A percentile compares a stretch with the other conserved stretches of the same genome.
Evolutionary conservation across 2,113 vertebrate species (phyloP).

Genomic region (Pterocles gutturalis): DNA sequence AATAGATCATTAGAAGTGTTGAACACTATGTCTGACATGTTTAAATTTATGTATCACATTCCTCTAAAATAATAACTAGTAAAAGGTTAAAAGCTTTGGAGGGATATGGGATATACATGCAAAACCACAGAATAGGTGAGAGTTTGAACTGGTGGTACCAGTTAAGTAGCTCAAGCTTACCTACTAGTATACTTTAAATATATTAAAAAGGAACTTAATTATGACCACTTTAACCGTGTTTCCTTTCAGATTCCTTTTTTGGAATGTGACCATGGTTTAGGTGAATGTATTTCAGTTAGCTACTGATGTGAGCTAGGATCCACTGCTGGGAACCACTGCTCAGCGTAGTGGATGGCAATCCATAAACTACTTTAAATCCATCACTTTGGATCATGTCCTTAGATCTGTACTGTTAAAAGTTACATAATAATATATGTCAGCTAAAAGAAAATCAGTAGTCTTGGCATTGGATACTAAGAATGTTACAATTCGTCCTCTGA

Average conservation of each 20-base stretch:
- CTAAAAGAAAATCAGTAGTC: background rate
- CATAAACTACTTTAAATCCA: background rate
- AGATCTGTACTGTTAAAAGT: background rate
- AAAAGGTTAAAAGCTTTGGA: slow-evolving; percentile 54
- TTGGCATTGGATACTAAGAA: background rate
- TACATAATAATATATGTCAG: background rate
- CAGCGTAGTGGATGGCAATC: background rate
- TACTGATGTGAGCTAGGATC: background rate
- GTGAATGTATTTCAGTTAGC: background rate
- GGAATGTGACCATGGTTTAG: background rate
- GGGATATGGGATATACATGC: background rate
- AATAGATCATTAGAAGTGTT: slow-evolving; percentile 83
- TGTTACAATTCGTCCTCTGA: background rate
- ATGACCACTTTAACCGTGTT: background rate
- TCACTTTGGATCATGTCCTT: background rate
- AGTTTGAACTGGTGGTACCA: slow-evolving; percentile 54
- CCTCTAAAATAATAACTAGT: slow-evolving; percentile 64
- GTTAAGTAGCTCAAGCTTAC: slow-evolving; percentile 42
- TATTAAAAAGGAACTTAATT: background rate
- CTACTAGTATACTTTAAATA: slow-evolving; percentile 8
- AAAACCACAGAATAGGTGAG: slow-evolving; percentile 45
- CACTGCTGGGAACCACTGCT: background rate
- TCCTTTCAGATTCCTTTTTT: background rate
- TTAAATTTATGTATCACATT: slow-evolving; percentile 78
- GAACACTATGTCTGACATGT: slow-evolving; percentile 76